These are phyloP conservation scores for Apostichopus californicus DNA, from an alignment of 35 echinoderm and acorn worm genomes.

Conservation along the genomic window DNA sequence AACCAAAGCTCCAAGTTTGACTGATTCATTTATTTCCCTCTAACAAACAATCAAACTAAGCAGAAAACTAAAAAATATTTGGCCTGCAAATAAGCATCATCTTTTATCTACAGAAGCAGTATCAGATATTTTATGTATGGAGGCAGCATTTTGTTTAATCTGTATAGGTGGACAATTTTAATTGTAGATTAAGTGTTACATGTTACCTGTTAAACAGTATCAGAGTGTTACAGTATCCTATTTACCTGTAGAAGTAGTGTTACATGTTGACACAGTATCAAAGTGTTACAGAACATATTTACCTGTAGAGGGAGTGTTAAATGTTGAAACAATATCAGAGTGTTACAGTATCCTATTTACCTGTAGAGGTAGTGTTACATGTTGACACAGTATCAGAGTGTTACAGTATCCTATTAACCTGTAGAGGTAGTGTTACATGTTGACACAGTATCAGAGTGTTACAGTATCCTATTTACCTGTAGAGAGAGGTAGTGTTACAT, in stretches of 20 bases:
- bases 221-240: background rate
- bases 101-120: too few species aligned
- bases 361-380: slow-evolving; percentile 2
- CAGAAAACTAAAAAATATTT: too few species aligned
- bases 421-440: background rate
- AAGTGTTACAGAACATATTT: too few species aligned
- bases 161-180: too few species aligned
- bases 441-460: too few species aligned
- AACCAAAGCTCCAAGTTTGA: too few species aligned
- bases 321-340: too few species aligned
- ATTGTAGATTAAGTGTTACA: background rate
- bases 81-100: too few species aligned
- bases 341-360: background rate
- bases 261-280: background rate
- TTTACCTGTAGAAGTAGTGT: slow-evolving; percentile 4
- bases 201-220: background rate
- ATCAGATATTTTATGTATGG: background rate
- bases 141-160: background rate
- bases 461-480: too few species aligned
- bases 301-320: background rate
- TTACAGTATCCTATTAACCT: background rate
- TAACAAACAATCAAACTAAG: too few species aligned
- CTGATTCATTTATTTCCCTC: too few species aligned
- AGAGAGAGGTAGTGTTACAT: background rate
- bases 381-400: too few species aligned